phyloP scores from a whole-genome alignment of 2,888 invertebrate genomes.

The Coelopa pilipes region DNA sequence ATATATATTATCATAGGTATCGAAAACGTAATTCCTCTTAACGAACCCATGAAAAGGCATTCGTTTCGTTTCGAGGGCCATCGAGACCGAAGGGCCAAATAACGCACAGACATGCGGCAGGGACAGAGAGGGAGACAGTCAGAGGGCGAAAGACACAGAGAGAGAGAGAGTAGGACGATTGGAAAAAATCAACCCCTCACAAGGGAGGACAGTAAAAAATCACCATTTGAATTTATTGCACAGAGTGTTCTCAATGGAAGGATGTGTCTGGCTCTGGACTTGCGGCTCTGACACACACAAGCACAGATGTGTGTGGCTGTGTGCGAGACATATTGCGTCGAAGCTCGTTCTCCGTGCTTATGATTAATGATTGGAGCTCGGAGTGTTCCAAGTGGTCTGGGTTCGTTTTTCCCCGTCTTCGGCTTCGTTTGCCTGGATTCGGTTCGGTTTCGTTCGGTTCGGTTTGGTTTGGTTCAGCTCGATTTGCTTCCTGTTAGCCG shows the following conservation, averaged over 20 bases:
- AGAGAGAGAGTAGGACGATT: no score
- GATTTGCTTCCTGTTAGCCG: neutral
- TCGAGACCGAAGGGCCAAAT: neutral
- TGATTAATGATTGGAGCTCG: conserved; percentile 32
- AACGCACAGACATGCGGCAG: neutral
- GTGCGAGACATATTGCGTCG: neutral
- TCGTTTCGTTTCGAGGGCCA: conserved; percentile 5
- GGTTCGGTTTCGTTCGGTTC: no score
- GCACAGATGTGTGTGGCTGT: neutral
- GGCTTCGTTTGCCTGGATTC: neutral
- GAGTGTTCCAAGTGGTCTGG: neutral
- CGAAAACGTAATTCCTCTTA: conserved; percentile 26
- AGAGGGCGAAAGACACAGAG: no score
- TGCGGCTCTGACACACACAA: neutral
- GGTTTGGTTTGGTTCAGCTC: no score
- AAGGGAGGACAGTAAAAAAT: conserved; percentile 20
- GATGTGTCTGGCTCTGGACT: neutral
- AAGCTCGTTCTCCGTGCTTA: conserved; percentile 12
- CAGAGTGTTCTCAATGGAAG: neutral
- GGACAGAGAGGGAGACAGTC: no score
- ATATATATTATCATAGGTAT: conserved; percentile 5
- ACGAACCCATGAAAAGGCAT: conserved; percentile 26
- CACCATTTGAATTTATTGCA: conserved; percentile 20
- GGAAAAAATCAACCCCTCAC: no score
- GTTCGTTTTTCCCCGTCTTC: neutral